Base-by-base conservation (phyloP, 2,113 vertebrate species). In the Crotophaga sulcirostris region DNA sequence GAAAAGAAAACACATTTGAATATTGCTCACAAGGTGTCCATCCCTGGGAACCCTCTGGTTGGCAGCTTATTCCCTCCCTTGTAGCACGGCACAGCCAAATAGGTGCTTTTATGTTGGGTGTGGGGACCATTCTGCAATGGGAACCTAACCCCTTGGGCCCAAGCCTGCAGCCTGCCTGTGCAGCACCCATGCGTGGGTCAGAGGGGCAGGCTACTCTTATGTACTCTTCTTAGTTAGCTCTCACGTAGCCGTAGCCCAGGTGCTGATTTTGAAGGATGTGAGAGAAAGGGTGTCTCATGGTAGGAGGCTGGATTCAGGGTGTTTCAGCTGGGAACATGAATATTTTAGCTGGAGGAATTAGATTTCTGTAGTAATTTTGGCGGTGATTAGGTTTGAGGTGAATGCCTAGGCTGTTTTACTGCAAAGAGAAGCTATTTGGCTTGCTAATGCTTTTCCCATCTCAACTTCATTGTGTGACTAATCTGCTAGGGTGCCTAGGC, bases 141-240 rank as follows among this genome's bases (percentile, higher is more conserved):
- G 38, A 59, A 45, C 14, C 11, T 52, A 36, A 36, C 11, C 26
- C 60, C 33, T 62, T 45, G 25, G 25, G n/a, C n/a, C 55, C 21
- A 52, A 64, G 58, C 25, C 40, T 85, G 47, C 38, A 72, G 58
- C 29, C 66, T 85, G 4, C 16, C n/a, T 28, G 20, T 52, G 36
- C 31, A 64, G 45, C 69, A 70, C 19, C 28, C 2, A 0, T 10
- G 24, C 0, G 58, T 55, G 52, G 33, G 28, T 49, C 40, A 68
- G 40, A 79, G 31, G 9, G 17, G 2, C 20, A 7, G 4, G 5
- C 19, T 1, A 0, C 29, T 69, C 33, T 69, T 29, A 16, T 3
- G 31, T 2, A 16, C 10, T 0, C 3, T n/a, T 54, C 20, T 36
- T 44, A 21, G 11, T 55, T 40, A 54, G 33, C 33, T 79, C 15